A percentile compares a stretch with the other conserved stretches of the same genome.
These are phyloP conservation scores for Trachops cirrhosus DNA, from an alignment of 2,797 vertebrate genomes.

Conservation along the genomic window DNA sequence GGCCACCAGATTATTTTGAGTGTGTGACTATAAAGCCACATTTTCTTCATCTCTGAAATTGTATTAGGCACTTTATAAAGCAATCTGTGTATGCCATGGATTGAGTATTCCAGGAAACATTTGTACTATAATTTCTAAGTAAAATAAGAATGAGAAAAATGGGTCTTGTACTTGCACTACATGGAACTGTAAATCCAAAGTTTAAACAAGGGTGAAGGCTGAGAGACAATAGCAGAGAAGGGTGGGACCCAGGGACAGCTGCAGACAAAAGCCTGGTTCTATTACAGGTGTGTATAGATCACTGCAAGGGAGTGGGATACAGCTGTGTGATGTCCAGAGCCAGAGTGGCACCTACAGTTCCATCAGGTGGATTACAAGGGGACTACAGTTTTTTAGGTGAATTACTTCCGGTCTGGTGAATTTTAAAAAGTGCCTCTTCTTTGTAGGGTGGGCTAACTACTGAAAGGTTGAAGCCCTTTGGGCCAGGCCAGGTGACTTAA, in stretches of 20 bases:
- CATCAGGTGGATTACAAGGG: neutral
- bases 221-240: neutral
- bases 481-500: neutral
- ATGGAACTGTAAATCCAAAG: neutral
- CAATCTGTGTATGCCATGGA: neutral
- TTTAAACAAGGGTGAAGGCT: neutral
- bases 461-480: neutral
- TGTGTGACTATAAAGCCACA: neutral
- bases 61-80: neutral
- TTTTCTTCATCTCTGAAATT: neutral
- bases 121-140: neutral
- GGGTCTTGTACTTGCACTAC: neutral
- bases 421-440: neutral
- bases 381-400: neutral
- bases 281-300: neutral
- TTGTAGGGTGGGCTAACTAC: rapidly evolving
- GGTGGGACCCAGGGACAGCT: neutral
- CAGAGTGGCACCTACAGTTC: neutral
- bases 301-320: neutral
- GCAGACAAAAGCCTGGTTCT: neutral
- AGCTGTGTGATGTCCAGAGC: neutral
- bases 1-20: neutral
- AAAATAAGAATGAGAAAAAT: constrained; percentile 5
- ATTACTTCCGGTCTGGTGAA: neutral
- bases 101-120: neutral